phyloP scores from a whole-genome alignment of 35 echinoderm and acorn worm species.

The Anneissia japonica region DNA sequence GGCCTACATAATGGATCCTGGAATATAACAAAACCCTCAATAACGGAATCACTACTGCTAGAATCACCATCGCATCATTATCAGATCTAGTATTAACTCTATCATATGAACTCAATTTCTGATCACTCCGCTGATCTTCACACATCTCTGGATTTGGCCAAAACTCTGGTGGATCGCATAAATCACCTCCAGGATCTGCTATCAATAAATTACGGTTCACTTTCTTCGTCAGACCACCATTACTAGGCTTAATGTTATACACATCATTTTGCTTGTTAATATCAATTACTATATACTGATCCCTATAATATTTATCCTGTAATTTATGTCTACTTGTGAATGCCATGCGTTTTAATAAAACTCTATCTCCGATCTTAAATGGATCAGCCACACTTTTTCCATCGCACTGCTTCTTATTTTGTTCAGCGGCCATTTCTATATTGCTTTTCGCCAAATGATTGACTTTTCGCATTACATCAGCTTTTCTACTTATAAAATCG shows the following conservation, averaged over 20 bases:
- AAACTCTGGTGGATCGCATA: no score
- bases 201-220: slow-evolving; percentile 7
- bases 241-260: slow-evolving; percentile 17
- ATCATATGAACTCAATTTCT: no score
- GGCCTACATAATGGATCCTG: no score
- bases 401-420: not conserved
- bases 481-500: not conserved
- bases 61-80: no score
- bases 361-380: not conserved
- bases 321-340: slow-evolving; percentile 15
- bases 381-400: not conserved
- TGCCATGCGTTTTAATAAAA: not conserved
- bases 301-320: slow-evolving; percentile 8
- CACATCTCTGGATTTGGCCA: no score
- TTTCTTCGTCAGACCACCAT: not conserved
- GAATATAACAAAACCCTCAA: no score
- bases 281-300: not conserved
- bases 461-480: not conserved
- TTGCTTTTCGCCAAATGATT: not conserved
- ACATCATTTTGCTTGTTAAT: slow-evolving; percentile 11
- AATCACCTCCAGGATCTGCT: slow-evolving; percentile 7
- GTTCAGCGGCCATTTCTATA: no score
- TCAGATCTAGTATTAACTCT: no score
- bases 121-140: no score
- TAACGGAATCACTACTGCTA: no score